Evolutionary conservation across 2,113 vertebrate genomes (phyloP), one percentile per base, ranked within the genome.

Genomic region (Dipodomys stephensi): DNA sequence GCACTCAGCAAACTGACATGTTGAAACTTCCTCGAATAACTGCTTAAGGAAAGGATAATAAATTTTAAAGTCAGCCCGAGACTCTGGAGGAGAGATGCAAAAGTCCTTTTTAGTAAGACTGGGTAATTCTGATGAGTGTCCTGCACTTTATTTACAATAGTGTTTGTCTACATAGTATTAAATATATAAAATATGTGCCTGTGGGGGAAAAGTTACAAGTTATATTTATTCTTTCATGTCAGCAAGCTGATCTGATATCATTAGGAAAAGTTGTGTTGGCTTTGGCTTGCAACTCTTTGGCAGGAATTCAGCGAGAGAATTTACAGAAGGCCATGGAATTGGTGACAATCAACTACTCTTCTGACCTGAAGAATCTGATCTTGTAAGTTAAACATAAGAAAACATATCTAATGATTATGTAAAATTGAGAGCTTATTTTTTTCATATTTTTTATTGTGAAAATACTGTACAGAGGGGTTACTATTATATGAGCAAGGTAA

Each of bases 331-430:
- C 99, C 95, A 99, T 99, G 99, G 99, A 99, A 98, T 97, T 99
- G 96, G 99, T 99, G 98, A 99, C 99, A 97, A 99, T 99, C 98
- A 99, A 99, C 98, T 99, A 99, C 98, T 99, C 99, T 94, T 99
- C 99, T 97, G 99, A 99, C 98, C 98, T 99, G 98, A 99, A 99
- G 98, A 99, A 99, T 98, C 99, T 99, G 96, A 99, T 99, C 98
- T 98, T 99, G 99, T 99, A 98, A 99, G 99, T 98, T 96, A 53
- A 68, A 12, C 15, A 22, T 10, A 8, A 39, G 83, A 88, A 80
- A 86, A 32, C 30, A 11, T 18, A 18, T 53, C 0, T 4, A 15
- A 32, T 64, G 77, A 83, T 87, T 80, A 0, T 74, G 11, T 19
- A 30, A 67, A 6, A 74, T 88, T 64, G 7, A 57, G 67, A 83